Conservation (phyloP, 2,888 invertebrate genomes). For the Andrena praecox region DNA sequence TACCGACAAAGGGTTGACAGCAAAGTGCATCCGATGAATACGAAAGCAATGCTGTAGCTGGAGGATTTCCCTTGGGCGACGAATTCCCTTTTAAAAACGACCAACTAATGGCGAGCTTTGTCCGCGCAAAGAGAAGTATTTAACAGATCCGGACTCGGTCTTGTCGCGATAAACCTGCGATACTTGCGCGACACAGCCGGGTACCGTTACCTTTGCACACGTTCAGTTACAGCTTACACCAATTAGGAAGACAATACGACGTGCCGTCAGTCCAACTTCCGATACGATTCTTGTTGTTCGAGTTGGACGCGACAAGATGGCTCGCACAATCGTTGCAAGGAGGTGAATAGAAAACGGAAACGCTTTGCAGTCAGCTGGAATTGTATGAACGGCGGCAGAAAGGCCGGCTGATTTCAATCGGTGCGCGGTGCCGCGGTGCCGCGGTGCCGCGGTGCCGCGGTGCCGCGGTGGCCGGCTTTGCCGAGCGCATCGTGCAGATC, state of each 20-base stretch:
- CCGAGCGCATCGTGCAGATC: slow-evolving; percentile 3
- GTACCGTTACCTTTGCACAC: too few species aligned
- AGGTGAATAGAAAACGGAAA: slow-evolving; percentile 1
- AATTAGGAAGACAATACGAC: slow-evolving; percentile 8
- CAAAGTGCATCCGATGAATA: slow-evolving; percentile 49
- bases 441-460: neutral
- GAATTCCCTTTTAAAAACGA: slow-evolving; percentile 33
- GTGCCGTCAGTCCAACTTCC: too few species aligned
- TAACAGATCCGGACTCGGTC: slow-evolving; percentile 15
- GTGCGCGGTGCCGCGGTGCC: neutral
- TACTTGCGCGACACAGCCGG: too few species aligned
- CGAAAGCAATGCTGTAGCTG: slow-evolving; percentile 20
- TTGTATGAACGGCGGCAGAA: slow-evolving; percentile 3
- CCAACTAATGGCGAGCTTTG: slow-evolving; percentile 38
- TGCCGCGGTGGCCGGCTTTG: neutral
- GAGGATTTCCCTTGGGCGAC: slow-evolving; percentile 22
- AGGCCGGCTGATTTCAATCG: slow-evolving; percentile 19
- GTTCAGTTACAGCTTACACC: slow-evolving; percentile 1
- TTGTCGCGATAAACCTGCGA: slow-evolving; percentile 12
- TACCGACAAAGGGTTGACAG: slow-evolving; percentile 7
- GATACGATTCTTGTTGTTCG: too few species aligned
- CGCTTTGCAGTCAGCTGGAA: neutral
- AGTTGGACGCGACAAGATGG: too few species aligned
- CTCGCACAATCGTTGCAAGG: neutral
- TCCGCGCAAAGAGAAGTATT: slow-evolving; percentile 27